Evolutionary conservation across 2,888 invertebrate genomes (phyloP), one percentile per base, ranked within the genome.

Genomic region (Vannuccia rotundouncinata): DNA sequence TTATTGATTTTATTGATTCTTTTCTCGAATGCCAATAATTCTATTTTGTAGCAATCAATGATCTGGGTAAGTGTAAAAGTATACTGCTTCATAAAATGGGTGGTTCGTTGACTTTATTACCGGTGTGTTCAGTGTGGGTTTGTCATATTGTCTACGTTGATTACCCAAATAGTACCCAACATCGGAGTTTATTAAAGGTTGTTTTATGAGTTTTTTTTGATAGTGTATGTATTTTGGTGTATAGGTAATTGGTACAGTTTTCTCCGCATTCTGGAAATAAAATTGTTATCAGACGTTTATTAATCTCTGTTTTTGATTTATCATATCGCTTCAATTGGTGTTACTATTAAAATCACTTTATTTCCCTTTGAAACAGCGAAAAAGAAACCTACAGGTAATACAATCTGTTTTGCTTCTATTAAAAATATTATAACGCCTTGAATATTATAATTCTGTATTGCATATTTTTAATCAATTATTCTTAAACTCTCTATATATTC

Each of bases 341-440:
- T n/a, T n/a, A n/a, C 17, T 22, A n/a, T 66, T 66, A 22, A 17
- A 22, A 13, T 66, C 22, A 13, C 2, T 66, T 66, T 66, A 27
- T 66, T 5, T 66, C 66, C 25, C 2, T 66, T 66, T 22, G 25
- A 5, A n/a, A 66, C 66, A 66, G 66, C 5, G 13, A 66, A 66
- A 66, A 66, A 66, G 66, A 66, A 66, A 27, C 10, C 66, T 66
- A 17, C 10, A 66, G 66, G 66, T 66, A 66, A 66, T 13, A n/a
- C n/a, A n/a, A n/a, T n/a, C n/a, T n/a, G n/a, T n/a, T n/a, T n/a
- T n/a, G n/a, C n/a, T n/a, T n/a, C n/a, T n/a, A n/a, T n/a, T n/a
- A n/a, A n/a, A n/a, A n/a, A n/a, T n/a, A n/a, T n/a, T n/a, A n/a
- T n/a, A n/a, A n/a, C n/a, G n/a, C n/a, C n/a, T n/a, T n/a, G n/a